Conservation (phyloP, 2,113 vertebrate species). For the Piaya cayana region DNA sequence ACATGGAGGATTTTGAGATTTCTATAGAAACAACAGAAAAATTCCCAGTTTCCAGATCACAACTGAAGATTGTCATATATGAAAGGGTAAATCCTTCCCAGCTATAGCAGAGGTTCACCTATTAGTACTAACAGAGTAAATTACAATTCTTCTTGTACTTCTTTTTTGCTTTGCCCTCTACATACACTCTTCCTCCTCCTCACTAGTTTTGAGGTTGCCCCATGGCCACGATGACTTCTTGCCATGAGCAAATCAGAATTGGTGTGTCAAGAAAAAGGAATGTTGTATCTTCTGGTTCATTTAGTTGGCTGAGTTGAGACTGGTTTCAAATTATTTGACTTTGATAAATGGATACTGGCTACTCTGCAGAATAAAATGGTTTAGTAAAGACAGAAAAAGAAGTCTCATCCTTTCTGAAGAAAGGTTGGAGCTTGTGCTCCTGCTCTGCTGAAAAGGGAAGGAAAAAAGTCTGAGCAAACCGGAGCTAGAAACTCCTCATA, state of each 20-base stretch:
- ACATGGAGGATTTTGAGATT: background rate
- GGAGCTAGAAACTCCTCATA: background rate
- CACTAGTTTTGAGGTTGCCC: background rate
- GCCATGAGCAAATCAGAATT: background rate
- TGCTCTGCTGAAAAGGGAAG: background rate
- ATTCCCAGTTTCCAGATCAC: background rate
- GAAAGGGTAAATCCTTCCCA: background rate
- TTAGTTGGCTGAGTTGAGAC: background rate
- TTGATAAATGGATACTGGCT: background rate
- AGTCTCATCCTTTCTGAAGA: background rate
- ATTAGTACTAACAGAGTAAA: background rate
- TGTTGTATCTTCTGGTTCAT: background rate
- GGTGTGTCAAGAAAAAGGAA: background rate
- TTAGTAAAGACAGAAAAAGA: background rate
- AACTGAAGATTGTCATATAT: background rate
- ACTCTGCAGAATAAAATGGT: background rate
- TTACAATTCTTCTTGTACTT: background rate
- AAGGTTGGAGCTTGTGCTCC: background rate
- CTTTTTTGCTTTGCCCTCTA: background rate
- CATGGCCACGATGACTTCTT: background rate
- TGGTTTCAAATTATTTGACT: slow-evolving; percentile 20
- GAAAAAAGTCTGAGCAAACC: background rate
- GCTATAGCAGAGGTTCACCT: background rate
- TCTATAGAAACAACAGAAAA: background rate
- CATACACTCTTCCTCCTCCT: background rate